These are phyloP conservation scores for Drosophila fuyamai DNA, from an alignment of 1,140 invertebrate genomes.

Conservation along the genomic window DNA sequence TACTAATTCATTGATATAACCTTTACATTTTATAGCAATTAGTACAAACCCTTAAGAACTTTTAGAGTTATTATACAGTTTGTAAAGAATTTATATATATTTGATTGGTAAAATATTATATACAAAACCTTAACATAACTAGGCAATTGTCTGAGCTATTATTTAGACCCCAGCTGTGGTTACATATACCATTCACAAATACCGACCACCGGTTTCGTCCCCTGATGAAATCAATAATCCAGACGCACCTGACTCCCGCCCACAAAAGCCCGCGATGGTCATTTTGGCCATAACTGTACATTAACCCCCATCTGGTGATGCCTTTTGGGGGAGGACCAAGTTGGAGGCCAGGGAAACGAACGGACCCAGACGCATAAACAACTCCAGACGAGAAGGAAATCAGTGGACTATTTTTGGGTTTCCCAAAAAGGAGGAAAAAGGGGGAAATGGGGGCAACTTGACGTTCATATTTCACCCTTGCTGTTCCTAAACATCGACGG, in stretches of 20 bases:
- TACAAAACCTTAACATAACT: no score
- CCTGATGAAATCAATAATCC: slow-evolving; percentile 41
- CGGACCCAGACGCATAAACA: slow-evolving; percentile 68
- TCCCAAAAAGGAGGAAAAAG: neutral
- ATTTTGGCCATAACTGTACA: slow-evolving; percentile 54
- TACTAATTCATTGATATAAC: no score
- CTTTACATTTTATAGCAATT: no score
- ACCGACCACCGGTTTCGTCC: neutral
- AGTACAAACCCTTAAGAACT: no score
- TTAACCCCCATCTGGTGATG: slow-evolving; percentile 31
- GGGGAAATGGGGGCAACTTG: neutral
- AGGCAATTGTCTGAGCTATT: neutral
- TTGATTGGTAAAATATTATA: no score
- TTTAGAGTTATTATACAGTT: no score
- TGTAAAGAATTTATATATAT: no score
- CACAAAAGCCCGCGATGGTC: slow-evolving; percentile 23
- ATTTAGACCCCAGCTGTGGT: neutral
- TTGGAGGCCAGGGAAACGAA: slow-evolving; percentile 26
- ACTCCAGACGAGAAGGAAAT: slow-evolving; percentile 46
- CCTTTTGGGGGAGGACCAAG: neutral
- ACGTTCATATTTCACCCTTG: slow-evolving; percentile 61
- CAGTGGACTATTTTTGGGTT: slow-evolving; percentile 47
- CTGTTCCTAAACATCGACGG: slow-evolving; percentile 21
- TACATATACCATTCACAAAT: neutral
- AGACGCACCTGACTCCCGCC: slow-evolving; percentile 31